phyloP scores from a whole-genome alignment of 2,797 vertebrate species.

The Syncerus caffer region DNA sequence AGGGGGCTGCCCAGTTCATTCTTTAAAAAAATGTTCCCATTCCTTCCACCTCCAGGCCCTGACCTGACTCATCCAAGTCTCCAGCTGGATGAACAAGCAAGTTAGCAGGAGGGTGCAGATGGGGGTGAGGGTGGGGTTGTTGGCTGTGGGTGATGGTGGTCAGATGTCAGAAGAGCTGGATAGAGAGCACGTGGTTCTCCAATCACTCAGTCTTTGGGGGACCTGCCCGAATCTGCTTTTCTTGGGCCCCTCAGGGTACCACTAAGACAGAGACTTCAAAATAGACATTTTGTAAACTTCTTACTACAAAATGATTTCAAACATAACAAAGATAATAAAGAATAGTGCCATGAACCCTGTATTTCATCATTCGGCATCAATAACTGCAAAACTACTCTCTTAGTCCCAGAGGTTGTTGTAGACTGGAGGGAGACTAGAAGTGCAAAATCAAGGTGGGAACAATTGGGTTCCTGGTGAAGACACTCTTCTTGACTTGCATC shows the following conservation, averaged over 20 bases:
- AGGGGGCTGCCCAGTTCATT: neutral
- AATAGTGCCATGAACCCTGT: neutral
- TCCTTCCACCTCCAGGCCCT: neutral
- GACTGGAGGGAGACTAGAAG: neutral
- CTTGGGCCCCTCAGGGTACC: neutral
- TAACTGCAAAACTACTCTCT: neutral
- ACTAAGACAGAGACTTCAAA: neutral
- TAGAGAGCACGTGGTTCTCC: neutral
- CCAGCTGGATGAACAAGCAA: neutral
- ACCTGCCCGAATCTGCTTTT: neutral
- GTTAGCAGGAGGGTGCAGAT: neutral
- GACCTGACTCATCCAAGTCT: neutral
- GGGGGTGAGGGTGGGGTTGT: neutral
- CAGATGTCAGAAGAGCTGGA: accelerated
- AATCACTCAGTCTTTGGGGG: neutral
- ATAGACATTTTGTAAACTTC: neutral
- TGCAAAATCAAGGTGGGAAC: neutral
- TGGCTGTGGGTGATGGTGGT: accelerated
- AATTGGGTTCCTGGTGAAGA: too few relatives aligned
- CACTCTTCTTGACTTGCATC: neutral
- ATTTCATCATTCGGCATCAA: neutral
- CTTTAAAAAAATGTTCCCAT: neutral
- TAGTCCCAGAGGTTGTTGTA: neutral
- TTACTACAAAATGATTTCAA: neutral
- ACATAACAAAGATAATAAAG: neutral